Percentiles rank a stretch among this genome's conserved stretches.
These are phyloP conservation scores for Notamacropus eugenii DNA, from an alignment of 2,797 vertebrate species.

Conservation along the genomic window DNA sequence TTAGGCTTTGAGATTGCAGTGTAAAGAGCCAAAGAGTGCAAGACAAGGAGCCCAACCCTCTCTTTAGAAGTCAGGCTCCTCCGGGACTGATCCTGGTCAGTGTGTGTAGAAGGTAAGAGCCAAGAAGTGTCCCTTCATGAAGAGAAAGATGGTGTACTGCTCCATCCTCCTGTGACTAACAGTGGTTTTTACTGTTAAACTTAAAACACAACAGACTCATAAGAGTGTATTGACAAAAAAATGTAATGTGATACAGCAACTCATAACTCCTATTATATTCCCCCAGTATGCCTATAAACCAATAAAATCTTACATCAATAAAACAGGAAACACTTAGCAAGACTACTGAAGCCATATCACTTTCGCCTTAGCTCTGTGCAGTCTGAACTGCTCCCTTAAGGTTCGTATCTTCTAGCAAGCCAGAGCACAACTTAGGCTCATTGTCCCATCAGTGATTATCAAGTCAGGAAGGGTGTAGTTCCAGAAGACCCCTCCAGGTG, in stretches of 20 bases:
- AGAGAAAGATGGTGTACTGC: not conserved
- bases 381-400: not conserved
- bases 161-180: not conserved
- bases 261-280: not conserved
- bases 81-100: not conserved
- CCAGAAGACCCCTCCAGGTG: not conserved
- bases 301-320: not conserved
- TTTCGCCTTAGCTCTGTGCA: not conserved
- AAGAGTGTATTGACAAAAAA: not conserved
- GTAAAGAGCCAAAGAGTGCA: not conserved
- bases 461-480: not conserved
- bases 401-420: not conserved
- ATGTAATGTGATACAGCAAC: not conserved
- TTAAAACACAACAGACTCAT: not conserved
- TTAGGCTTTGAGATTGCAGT: not conserved
- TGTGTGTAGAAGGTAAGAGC: not conserved
- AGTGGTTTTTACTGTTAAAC: not conserved
- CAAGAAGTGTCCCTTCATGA: not conserved
- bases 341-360: not conserved
- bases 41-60: not conserved
- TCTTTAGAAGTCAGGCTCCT: not conserved
- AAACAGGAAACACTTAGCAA: not conserved
- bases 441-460: not conserved
- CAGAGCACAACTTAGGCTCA: not conserved
- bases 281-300: not conserved